Evolutionary conservation across 2,888 invertebrate species (phyloP), one percentile per base, ranked within the genome.

Genomic region (Tupiocoris notatus): DNA sequence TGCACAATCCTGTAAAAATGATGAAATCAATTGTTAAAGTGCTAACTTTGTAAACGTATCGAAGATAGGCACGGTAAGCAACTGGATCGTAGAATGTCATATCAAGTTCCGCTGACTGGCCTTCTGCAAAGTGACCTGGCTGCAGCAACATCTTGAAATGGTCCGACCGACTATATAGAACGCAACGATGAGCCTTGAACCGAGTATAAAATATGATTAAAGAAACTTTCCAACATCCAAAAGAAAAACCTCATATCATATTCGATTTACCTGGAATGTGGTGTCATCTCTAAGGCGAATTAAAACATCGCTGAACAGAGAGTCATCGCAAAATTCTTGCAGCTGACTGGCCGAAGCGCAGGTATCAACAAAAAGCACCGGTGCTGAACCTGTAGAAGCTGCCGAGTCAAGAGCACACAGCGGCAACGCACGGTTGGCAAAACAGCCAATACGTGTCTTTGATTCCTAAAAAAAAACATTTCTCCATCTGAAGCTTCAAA

Each of bases 21-120:
- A n/a, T n/a, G n/a, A n/a, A n/a, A n/a, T n/a, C n/a, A n/a, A n/a
- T n/a, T n/a, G n/a, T n/a, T n/a, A n/a, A n/a, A n/a, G n/a, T n/a
- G n/a, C n/a, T n/a, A 7, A 39, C 39, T 39, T 39, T 75, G 56
- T 77, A 77, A 1, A 77, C 18, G 64, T 68, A 77, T 22, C 64
- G 68, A 25, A 77, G 59, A 58, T 75, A 77, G 22, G 77, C 70
- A 9, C 77, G 62, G 23, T 77, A 77, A 2, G 75, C 77, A 16
- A 68, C 75, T 2, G 77, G n/a, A 18, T 77, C 75, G 63, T 77
- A 77, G 18, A 39, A n/a, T 12, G 62, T 39, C 77, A 75, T 77
- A 58, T 77, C 68, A 2, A 77, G 58, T 23, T 24, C 61, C 3
- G 12, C 9, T 12, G 59, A 2, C 54, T 70, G 70, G 1, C 70